A percentile compares a stretch with the other conserved stretches of the same genome.
Conservation (phyloP, 2,113 vertebrate genomes). For the Pteropus alecto region DNA sequence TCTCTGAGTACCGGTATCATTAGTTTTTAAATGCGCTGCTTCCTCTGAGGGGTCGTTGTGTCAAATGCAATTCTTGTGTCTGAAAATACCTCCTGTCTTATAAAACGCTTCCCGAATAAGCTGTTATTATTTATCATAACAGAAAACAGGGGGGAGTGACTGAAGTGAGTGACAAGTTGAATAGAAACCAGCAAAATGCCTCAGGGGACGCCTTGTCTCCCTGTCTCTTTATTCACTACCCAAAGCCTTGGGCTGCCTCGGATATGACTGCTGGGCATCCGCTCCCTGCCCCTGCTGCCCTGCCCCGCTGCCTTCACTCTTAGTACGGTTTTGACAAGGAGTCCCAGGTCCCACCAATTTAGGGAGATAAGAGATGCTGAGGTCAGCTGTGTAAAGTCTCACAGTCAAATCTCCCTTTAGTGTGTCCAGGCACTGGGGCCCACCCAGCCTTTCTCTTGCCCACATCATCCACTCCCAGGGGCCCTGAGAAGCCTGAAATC, state of each 20-base stretch:
- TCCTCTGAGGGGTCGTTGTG: not conserved
- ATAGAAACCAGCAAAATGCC: not conserved
- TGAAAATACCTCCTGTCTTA: not conserved
- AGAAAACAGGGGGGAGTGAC: not conserved
- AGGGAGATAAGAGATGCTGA: not conserved
- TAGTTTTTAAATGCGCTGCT: not conserved
- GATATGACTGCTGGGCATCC: not conserved
- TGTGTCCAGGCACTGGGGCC: too few relatives aligned
- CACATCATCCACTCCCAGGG: not conserved
- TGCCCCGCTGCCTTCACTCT: not conserved
- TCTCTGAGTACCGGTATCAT: not conserved
- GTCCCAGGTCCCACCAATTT: not conserved
- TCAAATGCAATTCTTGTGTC: not conserved
- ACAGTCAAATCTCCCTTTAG: not conserved
- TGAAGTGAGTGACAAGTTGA: not conserved
- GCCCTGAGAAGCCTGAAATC: not conserved
- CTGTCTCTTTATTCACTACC: not conserved
- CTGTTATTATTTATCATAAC: not conserved
- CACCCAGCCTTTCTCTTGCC: not conserved
- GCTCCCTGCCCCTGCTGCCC: not conserved
- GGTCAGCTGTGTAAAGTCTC: not conserved
- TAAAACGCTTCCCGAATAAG: not conserved
- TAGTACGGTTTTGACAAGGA: not conserved
- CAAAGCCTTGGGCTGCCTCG: not conserved
- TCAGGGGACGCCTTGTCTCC: not conserved